These are phyloP conservation scores for Homalodisca vitripennis DNA, from an alignment of 1,140 invertebrate species.

Conservation along the genomic window DNA sequence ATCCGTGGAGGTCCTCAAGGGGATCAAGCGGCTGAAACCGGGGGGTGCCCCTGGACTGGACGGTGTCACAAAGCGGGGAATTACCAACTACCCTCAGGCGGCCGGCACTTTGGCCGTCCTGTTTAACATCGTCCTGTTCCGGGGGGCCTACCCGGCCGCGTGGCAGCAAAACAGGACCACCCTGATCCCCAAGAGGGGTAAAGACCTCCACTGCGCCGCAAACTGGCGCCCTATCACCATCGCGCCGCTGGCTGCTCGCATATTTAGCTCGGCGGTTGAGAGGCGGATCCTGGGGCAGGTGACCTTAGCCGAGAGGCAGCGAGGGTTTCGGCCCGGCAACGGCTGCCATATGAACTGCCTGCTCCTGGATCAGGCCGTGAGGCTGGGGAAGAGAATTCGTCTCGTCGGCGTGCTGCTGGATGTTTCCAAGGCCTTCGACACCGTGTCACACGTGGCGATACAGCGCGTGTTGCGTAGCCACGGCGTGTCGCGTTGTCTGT, in stretches of 20 bases:
- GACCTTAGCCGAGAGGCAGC: no score
- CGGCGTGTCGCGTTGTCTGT: not conserved
- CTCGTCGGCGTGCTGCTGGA: slow-evolving; percentile 28
- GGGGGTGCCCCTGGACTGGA: slow-evolving; percentile 24
- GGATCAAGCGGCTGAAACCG: slow-evolving; percentile 4
- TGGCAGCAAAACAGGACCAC: slow-evolving; percentile 40
- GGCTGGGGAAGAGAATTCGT: slow-evolving; percentile 7
- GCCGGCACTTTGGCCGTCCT: slow-evolving; percentile 15
- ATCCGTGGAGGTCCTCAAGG: not conserved
- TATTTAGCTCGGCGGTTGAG: slow-evolving; percentile 32
- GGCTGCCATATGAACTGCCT: slow-evolving; percentile 30
- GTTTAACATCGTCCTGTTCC: slow-evolving; percentile 24
- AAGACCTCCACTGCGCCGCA: slow-evolving; percentile 12
- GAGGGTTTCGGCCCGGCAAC: no score
- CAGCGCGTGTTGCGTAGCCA: not conserved
- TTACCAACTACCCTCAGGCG: no score
- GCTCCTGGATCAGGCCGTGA: slow-evolving; percentile 19
- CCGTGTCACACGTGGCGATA: no score
- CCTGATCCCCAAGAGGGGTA: slow-evolving; percentile 41
- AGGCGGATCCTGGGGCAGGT: no score
- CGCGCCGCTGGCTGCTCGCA: slow-evolving; percentile 29
- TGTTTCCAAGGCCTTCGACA: slow-evolving; percentile 40
- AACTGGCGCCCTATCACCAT: no score
- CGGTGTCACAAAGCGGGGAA: not conserved
- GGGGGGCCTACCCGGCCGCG: not conserved